A percentile compares a stretch with the other conserved stretches of the same genome.
These are phyloP conservation scores for Rhagonycha fulva DNA, from an alignment of 2,888 invertebrate species.

Conservation along the genomic window DNA sequence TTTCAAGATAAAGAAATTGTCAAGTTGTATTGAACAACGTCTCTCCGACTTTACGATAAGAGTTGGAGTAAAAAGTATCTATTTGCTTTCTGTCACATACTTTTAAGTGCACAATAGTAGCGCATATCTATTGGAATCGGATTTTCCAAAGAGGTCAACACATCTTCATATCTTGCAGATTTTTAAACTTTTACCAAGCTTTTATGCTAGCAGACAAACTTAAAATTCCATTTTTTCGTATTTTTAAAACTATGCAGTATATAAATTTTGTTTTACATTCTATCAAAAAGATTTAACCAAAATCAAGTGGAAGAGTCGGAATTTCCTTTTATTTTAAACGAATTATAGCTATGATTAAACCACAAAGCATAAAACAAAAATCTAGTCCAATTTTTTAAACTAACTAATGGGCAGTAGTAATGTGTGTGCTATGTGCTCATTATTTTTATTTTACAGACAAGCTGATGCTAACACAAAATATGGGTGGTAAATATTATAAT, in stretches of 20 bases:
- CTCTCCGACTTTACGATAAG: conserved; percentile 19
- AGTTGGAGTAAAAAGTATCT: conserved; percentile 8
- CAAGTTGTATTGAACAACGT: conserved; percentile 19
- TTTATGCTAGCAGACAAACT: background rate
- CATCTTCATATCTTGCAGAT: background rate
- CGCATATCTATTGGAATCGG: background rate
- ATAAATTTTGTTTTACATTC: background rate
- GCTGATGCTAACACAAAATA: background rate
- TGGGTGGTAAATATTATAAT: background rate
- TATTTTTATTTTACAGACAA: background rate
- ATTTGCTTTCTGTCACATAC: conserved; percentile 3
- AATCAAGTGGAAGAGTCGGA: background rate
- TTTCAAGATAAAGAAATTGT: conserved; percentile 21
- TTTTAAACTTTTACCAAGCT: background rate
- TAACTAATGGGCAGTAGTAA: background rate
- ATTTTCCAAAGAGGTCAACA: background rate
- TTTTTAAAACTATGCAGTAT: background rate
- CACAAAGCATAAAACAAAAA: background rate
- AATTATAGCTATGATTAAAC: background rate
- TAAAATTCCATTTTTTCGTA: background rate
- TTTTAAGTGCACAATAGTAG: background rate
- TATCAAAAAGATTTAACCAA: background rate
- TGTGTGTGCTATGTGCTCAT: background rate
- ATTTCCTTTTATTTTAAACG: background rate
- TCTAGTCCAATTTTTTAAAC: background rate